These are phyloP conservation scores for Corvus hawaiiensis DNA, from an alignment of 2,113 vertebrate genomes.

Conservation along the genomic window DNA sequence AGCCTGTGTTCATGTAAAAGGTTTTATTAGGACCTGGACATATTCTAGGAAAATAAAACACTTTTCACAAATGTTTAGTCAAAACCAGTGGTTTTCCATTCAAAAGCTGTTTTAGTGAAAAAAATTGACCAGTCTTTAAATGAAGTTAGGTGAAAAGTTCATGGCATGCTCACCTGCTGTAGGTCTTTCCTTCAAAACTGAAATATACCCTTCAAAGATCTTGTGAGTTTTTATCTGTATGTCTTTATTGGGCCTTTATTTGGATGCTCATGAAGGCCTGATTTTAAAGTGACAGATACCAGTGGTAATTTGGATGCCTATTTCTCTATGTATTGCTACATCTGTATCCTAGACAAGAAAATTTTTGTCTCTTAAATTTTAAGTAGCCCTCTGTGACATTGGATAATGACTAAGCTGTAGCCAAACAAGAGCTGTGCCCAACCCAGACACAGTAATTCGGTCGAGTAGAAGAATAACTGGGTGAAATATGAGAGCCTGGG, in stretches of 20 bases:
- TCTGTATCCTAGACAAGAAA: neutral
- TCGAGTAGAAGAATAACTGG: neutral
- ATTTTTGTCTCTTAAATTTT: neutral
- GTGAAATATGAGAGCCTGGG: neutral
- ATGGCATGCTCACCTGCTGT: accelerated
- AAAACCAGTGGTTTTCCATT: neutral
- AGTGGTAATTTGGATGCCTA: neutral
- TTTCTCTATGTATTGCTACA: neutral
- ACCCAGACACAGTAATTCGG: neutral
- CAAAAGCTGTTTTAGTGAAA: neutral
- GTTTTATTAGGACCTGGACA: neutral
- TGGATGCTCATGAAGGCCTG: neutral
- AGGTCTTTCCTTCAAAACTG: neutral
- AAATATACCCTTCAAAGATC: neutral
- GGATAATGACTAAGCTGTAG: neutral
- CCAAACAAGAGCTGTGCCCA: neutral
- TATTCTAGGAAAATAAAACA: neutral
- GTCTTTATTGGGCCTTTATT: neutral
- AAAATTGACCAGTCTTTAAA: neutral
- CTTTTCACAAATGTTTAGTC: neutral
- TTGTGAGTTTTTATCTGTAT: neutral
- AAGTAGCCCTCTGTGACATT: neutral
- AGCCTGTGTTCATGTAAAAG: neutral
- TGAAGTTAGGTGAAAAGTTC: neutral
- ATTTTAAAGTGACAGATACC: neutral